phyloP scores from a whole-genome alignment of 1,140 invertebrate species.

The Yoshiicerus persimilis region DNA sequence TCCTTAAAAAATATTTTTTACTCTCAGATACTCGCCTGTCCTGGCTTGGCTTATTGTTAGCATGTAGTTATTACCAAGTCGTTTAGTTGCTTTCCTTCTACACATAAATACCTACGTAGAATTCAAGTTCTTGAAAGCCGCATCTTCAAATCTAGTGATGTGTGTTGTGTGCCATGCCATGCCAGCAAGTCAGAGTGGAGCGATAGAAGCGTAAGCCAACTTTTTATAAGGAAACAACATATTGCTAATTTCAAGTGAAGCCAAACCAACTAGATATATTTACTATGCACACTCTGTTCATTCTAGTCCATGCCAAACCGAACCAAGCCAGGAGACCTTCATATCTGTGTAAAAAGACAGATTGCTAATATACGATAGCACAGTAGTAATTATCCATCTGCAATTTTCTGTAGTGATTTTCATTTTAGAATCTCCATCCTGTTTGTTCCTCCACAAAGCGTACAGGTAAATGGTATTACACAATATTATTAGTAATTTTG shows the following conservation, averaged over 20 bases:
- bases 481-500: neutral
- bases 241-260: neutral
- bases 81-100: neutral
- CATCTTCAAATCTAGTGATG: neutral
- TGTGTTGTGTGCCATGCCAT: neutral
- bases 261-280: neutral
- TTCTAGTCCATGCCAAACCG: neutral
- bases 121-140: neutral
- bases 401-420: neutral
- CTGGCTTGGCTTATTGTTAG: neutral
- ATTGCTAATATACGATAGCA: neutral
- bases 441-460: neutral
- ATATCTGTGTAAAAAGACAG: neutral
- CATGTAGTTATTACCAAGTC: neutral
- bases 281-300: neutral
- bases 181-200: neutral
- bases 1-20: neutral
- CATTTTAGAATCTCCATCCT: neutral
- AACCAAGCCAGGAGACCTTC: neutral
- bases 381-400: neutral
- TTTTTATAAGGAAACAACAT: neutral
- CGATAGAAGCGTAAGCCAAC: neutral
- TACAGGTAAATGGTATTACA: neutral
- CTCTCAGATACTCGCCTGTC: neutral
- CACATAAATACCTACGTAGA: neutral